Evolutionary conservation across 2,113 vertebrate genomes (phyloP), one percentile per base, ranked within the genome.

Genomic region (Butastur rufipennis): DNA sequence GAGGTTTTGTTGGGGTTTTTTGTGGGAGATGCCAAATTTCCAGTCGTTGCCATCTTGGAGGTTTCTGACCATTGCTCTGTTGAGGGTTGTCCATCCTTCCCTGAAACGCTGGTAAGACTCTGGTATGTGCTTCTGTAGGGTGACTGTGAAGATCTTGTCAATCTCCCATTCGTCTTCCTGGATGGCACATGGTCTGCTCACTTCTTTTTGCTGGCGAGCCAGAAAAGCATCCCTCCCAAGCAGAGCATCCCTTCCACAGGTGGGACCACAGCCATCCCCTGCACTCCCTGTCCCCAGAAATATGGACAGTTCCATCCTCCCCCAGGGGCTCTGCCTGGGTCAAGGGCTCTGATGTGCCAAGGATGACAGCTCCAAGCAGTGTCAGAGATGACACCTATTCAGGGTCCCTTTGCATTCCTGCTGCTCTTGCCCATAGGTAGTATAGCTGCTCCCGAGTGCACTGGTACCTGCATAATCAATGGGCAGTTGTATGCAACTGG

Each of bases 31-130:
- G 48, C 9, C 48, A 52, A 16, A n/a, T 32, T 63, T 83, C 66
- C 29, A 40, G 32, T 38, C 1, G 1, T 11, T 1, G 1, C 17
- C 25, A n/a, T 12, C 10, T 40, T 58, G 55, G 38, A 21, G 68
- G 9, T 52, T 79, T 62, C 36, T 50, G 50, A 31, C 14, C 15
- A 7, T 31, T 72, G 58, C 7, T 66, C 10, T 61, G 10, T 23
- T 74, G 42, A 52, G 10, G 11, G 7, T 47, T 91, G 38, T n/a
- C 15, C 55, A 31, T 25, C 27, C 27, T 55, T 82, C 50, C 11
- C 32, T 42, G n/a, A 81, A 72, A 55, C 1, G 0, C 8, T 62
- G 31, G 17, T 34, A 36, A n/a, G 53, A 31, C 38, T 56, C 32
- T 42, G 17, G 8, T 32, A 14, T 32, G 48, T 38, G 22, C 9